These are phyloP conservation scores for Pachydiplax longipennis DNA, from an alignment of 2,888 invertebrate species.

Conservation along the genomic window DNA sequence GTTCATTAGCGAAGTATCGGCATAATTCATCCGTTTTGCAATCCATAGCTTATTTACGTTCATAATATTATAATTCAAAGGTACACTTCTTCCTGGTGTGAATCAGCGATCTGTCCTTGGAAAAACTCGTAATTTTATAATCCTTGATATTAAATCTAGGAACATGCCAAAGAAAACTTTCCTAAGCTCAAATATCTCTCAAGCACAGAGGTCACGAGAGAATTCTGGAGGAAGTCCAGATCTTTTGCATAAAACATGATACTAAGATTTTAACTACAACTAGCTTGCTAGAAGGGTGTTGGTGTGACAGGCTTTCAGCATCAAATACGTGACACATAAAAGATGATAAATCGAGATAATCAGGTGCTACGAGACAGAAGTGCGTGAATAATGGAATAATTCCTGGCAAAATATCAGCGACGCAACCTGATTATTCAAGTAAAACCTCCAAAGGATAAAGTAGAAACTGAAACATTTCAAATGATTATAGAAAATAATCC, in stretches of 20 bases:
- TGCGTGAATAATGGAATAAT: neutral
- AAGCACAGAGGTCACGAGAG: slow-evolving; percentile 40
- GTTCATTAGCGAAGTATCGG: too few relatives aligned
- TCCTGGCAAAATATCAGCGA: neutral
- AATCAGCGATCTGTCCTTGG: too few relatives aligned
- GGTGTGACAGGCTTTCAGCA: neutral
- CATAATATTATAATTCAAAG: too few relatives aligned
- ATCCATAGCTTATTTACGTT: too few relatives aligned
- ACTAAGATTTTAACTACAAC: neutral
- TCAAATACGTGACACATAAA: neutral
- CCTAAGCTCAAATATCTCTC: slow-evolving; percentile 34
- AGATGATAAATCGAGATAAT: neutral
- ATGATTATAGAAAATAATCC: too few relatives aligned
- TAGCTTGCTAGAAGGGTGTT: neutral
- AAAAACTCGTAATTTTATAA: too few relatives aligned
- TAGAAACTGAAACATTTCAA: neutral
- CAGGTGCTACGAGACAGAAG: neutral
- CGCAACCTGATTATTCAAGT: too few relatives aligned
- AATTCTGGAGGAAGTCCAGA: neutral
- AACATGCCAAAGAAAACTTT: neutral
- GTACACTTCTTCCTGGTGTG: too few relatives aligned
- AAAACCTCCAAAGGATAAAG: too few relatives aligned
- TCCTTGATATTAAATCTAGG: too few relatives aligned
- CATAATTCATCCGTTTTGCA: too few relatives aligned
- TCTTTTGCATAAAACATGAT: neutral